phyloP scores from a whole-genome alignment of 2,113 vertebrate genomes.

The Chinchilla lanigera region DNA sequence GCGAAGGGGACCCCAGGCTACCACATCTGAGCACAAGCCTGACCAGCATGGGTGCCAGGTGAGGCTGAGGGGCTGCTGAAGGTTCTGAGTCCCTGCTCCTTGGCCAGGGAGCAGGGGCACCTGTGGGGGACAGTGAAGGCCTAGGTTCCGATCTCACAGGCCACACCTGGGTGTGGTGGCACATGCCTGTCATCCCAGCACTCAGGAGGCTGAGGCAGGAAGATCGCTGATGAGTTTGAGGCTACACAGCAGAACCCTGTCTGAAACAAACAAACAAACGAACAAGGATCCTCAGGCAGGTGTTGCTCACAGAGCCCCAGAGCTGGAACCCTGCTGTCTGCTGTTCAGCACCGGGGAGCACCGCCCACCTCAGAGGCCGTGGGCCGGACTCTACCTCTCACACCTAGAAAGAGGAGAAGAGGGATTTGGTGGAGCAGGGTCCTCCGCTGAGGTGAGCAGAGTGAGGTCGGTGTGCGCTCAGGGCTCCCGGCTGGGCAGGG shows the following conservation, averaged over 20 bases:
- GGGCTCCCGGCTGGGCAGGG: neutral
- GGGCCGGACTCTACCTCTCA: neutral
- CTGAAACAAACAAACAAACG: neutral
- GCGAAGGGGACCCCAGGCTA: conserved; percentile 78
- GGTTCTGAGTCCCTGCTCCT: neutral
- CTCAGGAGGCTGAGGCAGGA: neutral
- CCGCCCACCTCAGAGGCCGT: neutral
- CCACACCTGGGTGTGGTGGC: too few relatives aligned
- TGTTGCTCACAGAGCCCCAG: accelerated
- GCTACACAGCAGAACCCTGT: neutral
- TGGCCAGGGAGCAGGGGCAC: neutral
- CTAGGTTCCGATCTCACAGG: neutral
- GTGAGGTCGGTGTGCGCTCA: too few relatives aligned
- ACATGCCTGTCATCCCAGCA: too few relatives aligned
- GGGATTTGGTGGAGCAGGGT: neutral
- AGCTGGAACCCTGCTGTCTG: neutral
- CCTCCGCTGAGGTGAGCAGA: neutral
- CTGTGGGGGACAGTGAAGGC: neutral
- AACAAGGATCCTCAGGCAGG: neutral
- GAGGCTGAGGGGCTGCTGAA: conserved; percentile 17
- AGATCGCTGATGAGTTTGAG: neutral
- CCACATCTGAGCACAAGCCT: conserved; percentile 67
- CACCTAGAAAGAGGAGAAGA: neutral
- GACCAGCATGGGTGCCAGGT: neutral
- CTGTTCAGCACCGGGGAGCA: too few relatives aligned